phyloP scores from a whole-genome alignment of 2,797 vertebrate genomes.

The Cercopithecus petaurista region DNA sequence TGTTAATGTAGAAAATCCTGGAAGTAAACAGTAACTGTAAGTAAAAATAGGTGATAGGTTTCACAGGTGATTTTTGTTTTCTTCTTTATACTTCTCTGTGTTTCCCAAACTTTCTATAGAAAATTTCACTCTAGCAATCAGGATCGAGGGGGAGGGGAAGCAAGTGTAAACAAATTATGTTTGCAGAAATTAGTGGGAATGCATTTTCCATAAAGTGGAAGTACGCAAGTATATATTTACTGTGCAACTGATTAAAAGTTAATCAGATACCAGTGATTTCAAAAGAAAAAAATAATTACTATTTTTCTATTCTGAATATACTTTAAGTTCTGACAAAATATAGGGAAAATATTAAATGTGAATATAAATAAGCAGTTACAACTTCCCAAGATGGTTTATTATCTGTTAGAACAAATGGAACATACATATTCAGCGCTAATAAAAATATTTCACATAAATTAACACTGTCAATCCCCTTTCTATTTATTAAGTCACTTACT shows the following conservation, averaged over 20 bases:
- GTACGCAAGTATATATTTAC: not conserved
- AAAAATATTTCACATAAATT: constrained; percentile 38
- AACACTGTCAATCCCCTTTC: constrained; percentile 20
- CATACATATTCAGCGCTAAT: not conserved
- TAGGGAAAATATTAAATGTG: not conserved
- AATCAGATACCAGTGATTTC: not conserved
- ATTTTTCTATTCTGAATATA: constrained; percentile 28
- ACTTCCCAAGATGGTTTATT: not conserved
- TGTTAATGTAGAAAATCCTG: not conserved
- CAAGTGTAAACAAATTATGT: constrained; percentile 28
- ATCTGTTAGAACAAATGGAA: constrained; percentile 28
- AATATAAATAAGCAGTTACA: not conserved
- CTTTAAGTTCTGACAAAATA: constrained; percentile 46
- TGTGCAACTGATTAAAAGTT: constrained; percentile 30
- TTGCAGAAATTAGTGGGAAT: constrained; percentile 36
- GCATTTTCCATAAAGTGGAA: constrained; percentile 9
- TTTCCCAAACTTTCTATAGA: constrained; percentile 6
- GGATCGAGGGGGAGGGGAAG: not conserved
- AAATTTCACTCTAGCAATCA: not conserved
- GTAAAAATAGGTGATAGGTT: not conserved
- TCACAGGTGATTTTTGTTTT: not conserved
- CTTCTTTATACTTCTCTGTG: not conserved
- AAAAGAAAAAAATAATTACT: constrained; percentile 21
- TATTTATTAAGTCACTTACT: constrained; percentile 41
- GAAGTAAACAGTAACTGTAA: not conserved